Evolutionary conservation across 35 echinoderm and acorn worm species (phyloP), one percentile per base, ranked within the genome.

Genomic region (Lytechinus pictus): DNA sequence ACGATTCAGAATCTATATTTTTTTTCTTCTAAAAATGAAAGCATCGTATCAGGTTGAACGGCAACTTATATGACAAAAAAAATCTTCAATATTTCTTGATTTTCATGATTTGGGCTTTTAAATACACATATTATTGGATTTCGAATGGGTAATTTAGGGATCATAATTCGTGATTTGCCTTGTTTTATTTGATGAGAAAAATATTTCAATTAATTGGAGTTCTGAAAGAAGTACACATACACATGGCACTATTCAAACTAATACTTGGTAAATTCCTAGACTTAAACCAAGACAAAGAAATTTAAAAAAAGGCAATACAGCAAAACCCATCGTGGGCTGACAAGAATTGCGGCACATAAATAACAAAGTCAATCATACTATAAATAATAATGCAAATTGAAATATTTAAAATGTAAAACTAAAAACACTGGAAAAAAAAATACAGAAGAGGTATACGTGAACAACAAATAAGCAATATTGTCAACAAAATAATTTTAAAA

Each of bases 311-410:
- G 24, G 66, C 14, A 79, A 14, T 79, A 79, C 66, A 79, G 66
- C 66, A 79, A 79, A 79, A 79, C 66, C 66, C 66, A 79, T 79
- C 66, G n/a, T 24, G n/a, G 66, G 66, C 21, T 79, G 66, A 79
- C 66, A 79, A 79, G 66, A 79, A 24, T 79, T 79, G 66, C 66
- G 66, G 66, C 66, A 79, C 66, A 79, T 79, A 79, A 79, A 79
- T 79, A 79, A 79, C 66, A 79, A 58, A 79, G 66, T 79, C 66
- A 79, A 79, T 79, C 66, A 79, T 79, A 44, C 0, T 44, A 79
- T 79, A 79, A 79, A 79, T 79, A 79, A 79, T 79, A 24, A 79
- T 19, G 66, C 66, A 79, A 79, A 79, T 24, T 44, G 5, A 24
- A 79, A 79, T 79, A 79, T 79, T 24, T n/a, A 24, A 4, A 79